A percentile compares a stretch with the other conserved stretches of the same genome.
phyloP scores from a whole-genome alignment of 2,888 invertebrate species.

The Stegana nigrithorax region DNA sequence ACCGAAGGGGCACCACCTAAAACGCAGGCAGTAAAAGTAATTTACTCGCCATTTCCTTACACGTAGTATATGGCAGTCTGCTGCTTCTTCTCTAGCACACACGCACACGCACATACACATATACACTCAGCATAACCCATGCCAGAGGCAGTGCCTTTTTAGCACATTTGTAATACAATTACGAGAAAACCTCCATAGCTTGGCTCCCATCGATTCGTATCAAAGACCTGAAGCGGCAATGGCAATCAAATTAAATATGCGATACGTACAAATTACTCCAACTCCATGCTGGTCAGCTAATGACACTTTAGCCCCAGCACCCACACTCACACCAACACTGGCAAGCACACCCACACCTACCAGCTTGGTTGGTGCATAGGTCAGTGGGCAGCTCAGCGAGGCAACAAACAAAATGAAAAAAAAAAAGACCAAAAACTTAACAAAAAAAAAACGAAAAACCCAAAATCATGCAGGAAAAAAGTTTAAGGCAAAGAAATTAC shows the following conservation, averaged over 20 bases:
- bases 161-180: constrained; percentile 48
- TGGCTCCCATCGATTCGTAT: not conserved
- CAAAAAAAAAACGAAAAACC: not conserved
- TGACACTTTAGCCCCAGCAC: not conserved
- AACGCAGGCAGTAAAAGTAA: too few relatives aligned
- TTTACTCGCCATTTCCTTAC: too few relatives aligned
- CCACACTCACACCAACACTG: not conserved
- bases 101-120: not conserved
- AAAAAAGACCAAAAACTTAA: not conserved
- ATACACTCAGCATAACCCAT: not conserved
- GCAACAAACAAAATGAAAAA: not conserved
- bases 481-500: constrained; percentile 30
- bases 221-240: not conserved
- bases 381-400: not conserved
- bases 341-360: too few relatives aligned
- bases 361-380: not conserved
- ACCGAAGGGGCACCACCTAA: too few relatives aligned
- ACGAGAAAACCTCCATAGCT: too few relatives aligned
- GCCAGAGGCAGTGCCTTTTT: constrained; percentile 54
- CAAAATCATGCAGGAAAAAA: not conserved
- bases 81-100: not conserved
- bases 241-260: not conserved
- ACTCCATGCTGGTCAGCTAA: too few relatives aligned
- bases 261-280: constrained; percentile 9
- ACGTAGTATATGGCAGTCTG: too few relatives aligned